Evolutionary conservation across 2,113 vertebrate genomes (phyloP).

Genomic region (Festucalex cinctus): DNA sequence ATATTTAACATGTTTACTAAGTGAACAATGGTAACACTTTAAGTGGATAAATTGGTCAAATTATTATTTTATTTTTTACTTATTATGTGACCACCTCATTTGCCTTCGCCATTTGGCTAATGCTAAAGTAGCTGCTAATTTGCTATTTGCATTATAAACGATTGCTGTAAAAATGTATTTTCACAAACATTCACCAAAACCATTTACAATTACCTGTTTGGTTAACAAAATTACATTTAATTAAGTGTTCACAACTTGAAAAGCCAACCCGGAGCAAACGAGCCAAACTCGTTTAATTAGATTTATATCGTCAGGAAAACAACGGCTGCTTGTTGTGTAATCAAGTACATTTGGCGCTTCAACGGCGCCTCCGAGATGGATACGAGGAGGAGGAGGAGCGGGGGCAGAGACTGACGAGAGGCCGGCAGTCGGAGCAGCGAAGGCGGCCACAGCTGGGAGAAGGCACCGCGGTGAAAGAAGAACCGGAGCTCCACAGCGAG

Average conservation of each 20-base stretch:
- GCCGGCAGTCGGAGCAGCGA: background rate
- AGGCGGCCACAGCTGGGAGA: background rate
- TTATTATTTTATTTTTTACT: no score
- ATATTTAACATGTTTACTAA: background rate
- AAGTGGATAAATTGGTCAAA: no score
- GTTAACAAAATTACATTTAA: background rate
- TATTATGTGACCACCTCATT: no score
- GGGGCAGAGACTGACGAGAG: background rate
- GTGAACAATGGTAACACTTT: background rate
- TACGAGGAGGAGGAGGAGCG: background rate
- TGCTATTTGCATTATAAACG: background rate
- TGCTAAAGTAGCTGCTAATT: background rate
- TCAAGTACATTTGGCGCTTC: background rate
- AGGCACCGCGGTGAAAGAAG: background rate
- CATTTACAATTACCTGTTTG: no score
- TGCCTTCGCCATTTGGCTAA: no score
- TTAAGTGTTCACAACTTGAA: background rate
- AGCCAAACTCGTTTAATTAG: background rate
- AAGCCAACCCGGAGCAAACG: background rate
- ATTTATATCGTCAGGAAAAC: background rate
- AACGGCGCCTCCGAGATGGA: background rate
- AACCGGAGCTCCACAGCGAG: background rate
- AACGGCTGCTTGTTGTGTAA: background rate
- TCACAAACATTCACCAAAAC: background rate
- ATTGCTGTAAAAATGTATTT: background rate